Evolutionary conservation across 2,113 vertebrate genomes (phyloP).

Genomic region (Lepidothrix coronata): DNA sequence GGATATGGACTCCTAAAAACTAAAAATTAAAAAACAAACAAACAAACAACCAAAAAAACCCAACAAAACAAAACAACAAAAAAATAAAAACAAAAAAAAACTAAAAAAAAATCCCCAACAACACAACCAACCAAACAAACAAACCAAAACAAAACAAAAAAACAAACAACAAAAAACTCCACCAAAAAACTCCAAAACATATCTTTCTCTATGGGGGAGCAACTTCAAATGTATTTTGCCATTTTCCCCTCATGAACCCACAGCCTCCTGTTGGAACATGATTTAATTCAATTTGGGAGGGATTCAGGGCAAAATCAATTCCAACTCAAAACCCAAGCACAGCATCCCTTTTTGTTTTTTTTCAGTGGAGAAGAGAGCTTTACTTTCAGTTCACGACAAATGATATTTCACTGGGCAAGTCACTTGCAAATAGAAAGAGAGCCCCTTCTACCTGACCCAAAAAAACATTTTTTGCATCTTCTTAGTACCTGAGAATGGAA

Average conservation of each 20-base stretch:
- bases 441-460: background rate
- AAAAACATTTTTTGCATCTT: background rate
- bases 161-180: too few relatives aligned
- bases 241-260: background rate
- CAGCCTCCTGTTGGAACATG: rapidly evolving
- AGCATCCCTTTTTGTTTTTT: background rate
- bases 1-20: background rate
- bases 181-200: background rate
- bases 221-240: background rate
- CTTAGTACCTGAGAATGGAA: background rate
- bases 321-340: background rate
- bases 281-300: background rate
- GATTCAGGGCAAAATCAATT: background rate
- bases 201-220: background rate
- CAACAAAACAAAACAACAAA: background rate
- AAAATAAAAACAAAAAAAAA: background rate
- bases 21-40: background rate
- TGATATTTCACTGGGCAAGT: background rate
- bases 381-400: background rate
- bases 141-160: background rate
- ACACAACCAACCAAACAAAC: too few relatives aligned
- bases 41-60: too few relatives aligned
- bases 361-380: background rate
- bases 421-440: background rate
- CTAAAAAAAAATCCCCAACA: too few relatives aligned